phyloP scores from a whole-genome alignment of 2,797 vertebrate genomes.

The Delichon dasypus region DNA sequence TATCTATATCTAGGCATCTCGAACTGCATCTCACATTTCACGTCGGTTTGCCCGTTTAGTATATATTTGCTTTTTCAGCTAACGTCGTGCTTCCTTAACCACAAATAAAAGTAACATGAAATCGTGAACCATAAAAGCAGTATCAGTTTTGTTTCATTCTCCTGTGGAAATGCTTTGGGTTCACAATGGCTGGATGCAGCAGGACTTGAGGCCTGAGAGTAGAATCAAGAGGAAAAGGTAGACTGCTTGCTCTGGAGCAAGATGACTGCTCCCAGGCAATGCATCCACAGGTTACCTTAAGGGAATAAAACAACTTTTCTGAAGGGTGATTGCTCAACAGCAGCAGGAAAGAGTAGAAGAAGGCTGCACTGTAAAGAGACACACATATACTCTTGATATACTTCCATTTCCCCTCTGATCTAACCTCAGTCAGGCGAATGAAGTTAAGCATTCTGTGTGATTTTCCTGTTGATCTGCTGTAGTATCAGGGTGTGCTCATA shows the following conservation, averaged over 20 bases:
- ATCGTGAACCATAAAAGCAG: background rate
- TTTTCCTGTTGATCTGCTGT: background rate
- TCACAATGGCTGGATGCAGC: background rate
- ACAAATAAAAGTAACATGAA: background rate
- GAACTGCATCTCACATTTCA: background rate
- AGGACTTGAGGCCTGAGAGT: background rate
- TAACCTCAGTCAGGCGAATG: background rate
- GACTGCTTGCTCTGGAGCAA: background rate
- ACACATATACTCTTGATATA: rapidly evolving
- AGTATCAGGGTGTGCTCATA: background rate
- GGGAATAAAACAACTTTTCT: background rate
- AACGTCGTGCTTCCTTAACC: background rate
- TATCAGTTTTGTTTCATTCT: background rate
- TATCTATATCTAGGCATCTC: background rate
- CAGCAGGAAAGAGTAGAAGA: background rate
- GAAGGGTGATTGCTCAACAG: background rate
- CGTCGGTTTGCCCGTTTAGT: background rate
- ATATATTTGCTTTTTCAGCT: background rate
- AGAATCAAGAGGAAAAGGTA: background rate
- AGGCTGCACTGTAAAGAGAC: background rate
- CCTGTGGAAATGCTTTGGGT: background rate
- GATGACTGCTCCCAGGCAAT: background rate
- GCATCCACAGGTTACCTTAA: background rate
- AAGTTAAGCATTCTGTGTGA: background rate
- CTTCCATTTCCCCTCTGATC: background rate